phyloP scores from a whole-genome alignment of 2,797 vertebrate genomes.

The Myripristis murdjan region DNA sequence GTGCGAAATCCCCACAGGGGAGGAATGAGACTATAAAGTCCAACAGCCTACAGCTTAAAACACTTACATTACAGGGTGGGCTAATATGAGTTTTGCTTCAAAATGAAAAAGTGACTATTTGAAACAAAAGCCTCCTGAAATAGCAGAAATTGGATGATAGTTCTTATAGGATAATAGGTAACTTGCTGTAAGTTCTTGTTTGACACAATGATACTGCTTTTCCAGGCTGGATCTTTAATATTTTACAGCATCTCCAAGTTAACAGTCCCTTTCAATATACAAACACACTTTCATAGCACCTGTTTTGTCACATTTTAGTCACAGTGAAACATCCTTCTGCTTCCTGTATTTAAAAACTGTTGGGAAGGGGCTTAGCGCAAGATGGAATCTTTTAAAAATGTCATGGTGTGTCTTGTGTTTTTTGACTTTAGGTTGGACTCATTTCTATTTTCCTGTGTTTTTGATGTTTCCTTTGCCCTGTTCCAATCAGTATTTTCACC shows the following conservation, averaged over 20 bases:
- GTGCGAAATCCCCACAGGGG: conserved; percentile 63
- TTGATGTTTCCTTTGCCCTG: no score
- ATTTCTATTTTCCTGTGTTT: no score
- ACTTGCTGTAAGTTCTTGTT: neutral
- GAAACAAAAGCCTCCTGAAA: conserved; percentile 46
- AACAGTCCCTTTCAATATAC: conserved; percentile 8
- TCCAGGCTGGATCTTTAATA: conserved; percentile 7
- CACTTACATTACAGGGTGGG: conserved; percentile 35
- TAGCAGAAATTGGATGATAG: conserved; percentile 19
- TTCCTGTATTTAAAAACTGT: no score
- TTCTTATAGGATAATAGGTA: conserved; percentile 15
- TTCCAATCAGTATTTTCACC: no score
- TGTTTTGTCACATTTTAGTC: no score
- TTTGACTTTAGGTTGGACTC: no score
- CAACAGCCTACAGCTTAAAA: conserved; percentile 54
- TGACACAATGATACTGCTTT: conserved; percentile 11
- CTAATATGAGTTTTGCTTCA: conserved; percentile 36
- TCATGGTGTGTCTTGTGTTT: no score
- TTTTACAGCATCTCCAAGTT: conserved; percentile 6
- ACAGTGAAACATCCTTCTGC: no score
- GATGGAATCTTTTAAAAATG: no score
- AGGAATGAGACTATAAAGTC: conserved; percentile 58
- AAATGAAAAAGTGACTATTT: conserved; percentile 9
- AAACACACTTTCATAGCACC: conserved; percentile 17
- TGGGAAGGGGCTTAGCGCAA: no score